Evolutionary conservation across 2,797 vertebrate genomes (phyloP).

Genomic region (Neosalanx taihuensis): DNA sequence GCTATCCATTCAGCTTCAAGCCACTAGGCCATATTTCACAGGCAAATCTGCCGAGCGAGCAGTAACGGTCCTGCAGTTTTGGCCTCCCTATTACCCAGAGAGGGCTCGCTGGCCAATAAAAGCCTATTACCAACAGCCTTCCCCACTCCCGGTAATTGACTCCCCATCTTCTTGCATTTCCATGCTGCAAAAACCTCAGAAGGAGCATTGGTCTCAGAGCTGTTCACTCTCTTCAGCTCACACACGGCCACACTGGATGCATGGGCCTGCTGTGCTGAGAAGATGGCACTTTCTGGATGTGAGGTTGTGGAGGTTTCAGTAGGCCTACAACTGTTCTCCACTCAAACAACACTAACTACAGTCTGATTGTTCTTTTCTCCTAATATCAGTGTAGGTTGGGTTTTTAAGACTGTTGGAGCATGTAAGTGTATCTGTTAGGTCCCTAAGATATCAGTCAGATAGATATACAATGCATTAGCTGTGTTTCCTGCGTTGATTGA

Average conservation of each 20-base stretch:
- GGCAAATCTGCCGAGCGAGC: constrained; percentile 65
- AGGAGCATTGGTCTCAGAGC: constrained; percentile 38
- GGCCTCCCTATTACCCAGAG: constrained; percentile 62
- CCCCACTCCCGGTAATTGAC: constrained; percentile 69
- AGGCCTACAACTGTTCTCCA: neutral
- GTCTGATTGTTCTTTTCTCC: neutral
- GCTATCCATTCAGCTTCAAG: constrained; percentile 38
- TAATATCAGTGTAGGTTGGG: neutral
- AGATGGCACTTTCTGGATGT: neutral
- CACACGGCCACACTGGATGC: neutral
- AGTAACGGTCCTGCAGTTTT: constrained; percentile 60
- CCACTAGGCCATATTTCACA: constrained; percentile 66
- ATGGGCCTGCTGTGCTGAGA: neutral
- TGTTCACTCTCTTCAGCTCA: constrained; percentile 40
- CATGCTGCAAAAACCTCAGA: constrained; percentile 46
- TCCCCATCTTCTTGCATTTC: constrained; percentile 48
- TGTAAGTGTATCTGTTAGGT: neutral
- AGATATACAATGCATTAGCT: neutral
- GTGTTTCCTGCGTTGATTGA: no score
- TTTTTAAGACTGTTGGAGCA: neutral
- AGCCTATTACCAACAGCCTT: constrained; percentile 59
- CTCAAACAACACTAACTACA: neutral
- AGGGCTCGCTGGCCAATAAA: constrained; percentile 61
- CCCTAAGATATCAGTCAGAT: neutral
- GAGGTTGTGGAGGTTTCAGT: neutral